A percentile compares a stretch with the other conserved stretches of the same genome.
Evolutionary conservation across 2,888 invertebrate species (phyloP).

Genomic region (Timema cristinae): DNA sequence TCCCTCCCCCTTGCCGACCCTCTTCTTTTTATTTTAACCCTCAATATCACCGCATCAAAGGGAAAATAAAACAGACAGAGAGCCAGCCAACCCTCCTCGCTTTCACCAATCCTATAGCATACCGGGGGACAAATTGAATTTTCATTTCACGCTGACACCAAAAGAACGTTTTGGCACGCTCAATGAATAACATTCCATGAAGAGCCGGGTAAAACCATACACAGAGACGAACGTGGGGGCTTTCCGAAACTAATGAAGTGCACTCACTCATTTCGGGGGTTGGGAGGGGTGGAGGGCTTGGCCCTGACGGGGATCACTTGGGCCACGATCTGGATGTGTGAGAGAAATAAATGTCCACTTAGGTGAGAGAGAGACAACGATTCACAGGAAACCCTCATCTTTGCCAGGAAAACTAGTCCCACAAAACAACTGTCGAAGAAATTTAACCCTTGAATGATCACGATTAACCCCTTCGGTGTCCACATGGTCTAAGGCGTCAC

Average conservation of each 20-base stretch:
- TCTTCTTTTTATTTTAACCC: conserved; percentile 11
- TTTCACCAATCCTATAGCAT: conserved; percentile 19
- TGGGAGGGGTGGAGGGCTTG: no score
- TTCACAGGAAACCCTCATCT: no score
- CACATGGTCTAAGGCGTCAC: no score
- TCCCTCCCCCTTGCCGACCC: background rate
- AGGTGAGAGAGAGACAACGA: no score
- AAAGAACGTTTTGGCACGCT: conserved; percentile 21
- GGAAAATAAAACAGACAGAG: conserved; percentile 21
- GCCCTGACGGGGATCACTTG: no score
- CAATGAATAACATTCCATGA: conserved; percentile 26
- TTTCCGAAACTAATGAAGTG: conserved; percentile 25
- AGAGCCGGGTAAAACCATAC: conserved; percentile 17
- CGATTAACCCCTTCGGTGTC: no score
- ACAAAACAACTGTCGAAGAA: no score
- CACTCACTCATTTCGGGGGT: conserved; percentile 11
- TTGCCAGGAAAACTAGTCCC: no score
- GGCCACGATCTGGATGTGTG: no score
- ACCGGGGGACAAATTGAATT: conserved; percentile 25
- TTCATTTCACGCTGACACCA: conserved; percentile 28
- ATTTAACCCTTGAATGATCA: no score
- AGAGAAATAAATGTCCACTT: no score
- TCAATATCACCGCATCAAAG: conserved; percentile 26
- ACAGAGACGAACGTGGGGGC: background rate
- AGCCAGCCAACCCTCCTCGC: background rate